Conservation (phyloP, 2,113 vertebrate genomes). For the Bujurquina vittata region DNA sequence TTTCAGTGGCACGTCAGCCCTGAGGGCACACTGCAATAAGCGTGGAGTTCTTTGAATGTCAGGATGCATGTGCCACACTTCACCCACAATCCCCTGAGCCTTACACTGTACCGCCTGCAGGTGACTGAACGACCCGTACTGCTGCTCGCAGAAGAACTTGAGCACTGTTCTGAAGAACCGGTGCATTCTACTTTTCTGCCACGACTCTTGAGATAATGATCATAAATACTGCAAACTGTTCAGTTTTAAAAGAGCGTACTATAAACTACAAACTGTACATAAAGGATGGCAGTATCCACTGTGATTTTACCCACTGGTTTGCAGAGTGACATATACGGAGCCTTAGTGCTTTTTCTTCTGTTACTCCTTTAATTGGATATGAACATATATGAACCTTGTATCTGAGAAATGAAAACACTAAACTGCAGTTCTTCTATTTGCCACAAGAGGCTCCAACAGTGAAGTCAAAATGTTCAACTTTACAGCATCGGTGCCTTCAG, state of each 20-base stretch:
- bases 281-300: neutral
- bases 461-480: neutral
- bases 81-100: neutral
- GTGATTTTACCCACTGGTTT: too few species aligned
- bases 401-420: neutral
- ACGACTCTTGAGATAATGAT: neutral
- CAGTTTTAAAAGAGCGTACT: neutral
- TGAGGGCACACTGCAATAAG: neutral
- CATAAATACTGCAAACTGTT: neutral
- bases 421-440: neutral
- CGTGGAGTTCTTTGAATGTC: neutral
- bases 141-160: too few species aligned
- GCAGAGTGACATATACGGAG: too few species aligned
- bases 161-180: neutral
- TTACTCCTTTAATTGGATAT: too few species aligned
- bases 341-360: accelerated
- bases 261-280: neutral
- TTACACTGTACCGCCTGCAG: neutral
- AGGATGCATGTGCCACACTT: neutral
- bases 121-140: neutral
- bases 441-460: neutral
- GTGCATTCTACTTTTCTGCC: neutral
- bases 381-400: too few species aligned
- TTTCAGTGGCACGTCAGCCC: neutral
- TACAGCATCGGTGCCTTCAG: neutral